Conservation (phyloP, 2,888 invertebrate species). For the Seira musarum region DNA sequence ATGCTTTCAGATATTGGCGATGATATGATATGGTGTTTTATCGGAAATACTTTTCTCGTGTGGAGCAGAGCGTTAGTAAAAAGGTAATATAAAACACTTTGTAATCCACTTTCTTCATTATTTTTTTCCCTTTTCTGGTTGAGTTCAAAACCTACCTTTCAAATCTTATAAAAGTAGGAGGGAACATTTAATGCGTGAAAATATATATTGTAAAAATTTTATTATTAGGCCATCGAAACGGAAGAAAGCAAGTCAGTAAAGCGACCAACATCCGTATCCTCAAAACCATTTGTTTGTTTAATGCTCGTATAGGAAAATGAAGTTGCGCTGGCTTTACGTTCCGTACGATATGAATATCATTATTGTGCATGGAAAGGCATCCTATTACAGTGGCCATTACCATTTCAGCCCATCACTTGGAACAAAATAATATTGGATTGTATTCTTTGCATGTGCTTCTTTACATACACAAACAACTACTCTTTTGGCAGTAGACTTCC, state of each 20-base stretch:
- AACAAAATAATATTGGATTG: conserved; percentile 18
- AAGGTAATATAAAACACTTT: neutral
- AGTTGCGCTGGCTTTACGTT: neutral
- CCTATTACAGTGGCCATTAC: neutral
- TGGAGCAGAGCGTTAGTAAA: too few relatives aligned
- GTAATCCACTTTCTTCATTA: conserved; percentile 2
- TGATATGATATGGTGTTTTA: too few relatives aligned
- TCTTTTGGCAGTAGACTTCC: conserved; percentile 5
- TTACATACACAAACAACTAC: neutral
- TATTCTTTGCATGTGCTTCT: neutral
- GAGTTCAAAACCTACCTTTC: neutral
- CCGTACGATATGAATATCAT: neutral
- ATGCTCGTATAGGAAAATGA: neutral
- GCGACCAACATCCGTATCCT: conserved; percentile 13
- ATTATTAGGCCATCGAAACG: neutral
- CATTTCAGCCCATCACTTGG: neutral
- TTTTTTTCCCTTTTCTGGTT: neutral
- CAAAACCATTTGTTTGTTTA: neutral
- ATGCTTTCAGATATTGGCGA: too few relatives aligned
- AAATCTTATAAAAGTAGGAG: neutral
- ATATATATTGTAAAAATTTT: conserved; percentile 1
- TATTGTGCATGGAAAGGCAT: neutral
- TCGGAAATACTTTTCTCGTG: too few relatives aligned
- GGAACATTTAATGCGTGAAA: neutral
- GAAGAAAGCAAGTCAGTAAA: neutral